Percentiles rank a stretch among this genome's conserved stretches.
phyloP scores from a whole-genome alignment of 2,888 invertebrate genomes.

The Mythimna loreyi region DNA sequence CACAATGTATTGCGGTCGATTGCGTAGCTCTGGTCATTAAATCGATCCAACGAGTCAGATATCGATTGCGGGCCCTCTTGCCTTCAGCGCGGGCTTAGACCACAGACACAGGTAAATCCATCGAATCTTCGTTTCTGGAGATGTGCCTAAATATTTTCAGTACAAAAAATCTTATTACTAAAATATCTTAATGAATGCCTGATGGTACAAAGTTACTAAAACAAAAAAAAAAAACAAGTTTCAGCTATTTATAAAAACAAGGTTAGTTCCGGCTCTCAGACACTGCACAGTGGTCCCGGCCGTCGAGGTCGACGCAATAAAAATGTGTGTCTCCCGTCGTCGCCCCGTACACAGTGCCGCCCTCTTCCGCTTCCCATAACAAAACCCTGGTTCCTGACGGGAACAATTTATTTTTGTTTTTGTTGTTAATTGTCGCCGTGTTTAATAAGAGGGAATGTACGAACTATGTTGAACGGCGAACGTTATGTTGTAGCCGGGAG shows the following conservation, averaged over 20 bases:
- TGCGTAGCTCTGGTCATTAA: too few relatives aligned
- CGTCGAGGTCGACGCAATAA: constrained; percentile 37
- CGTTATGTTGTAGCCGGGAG: constrained; percentile 1
- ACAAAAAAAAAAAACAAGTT: constrained; percentile 5
- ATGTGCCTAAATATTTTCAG: too few relatives aligned
- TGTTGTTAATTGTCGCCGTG: constrained; percentile 56
- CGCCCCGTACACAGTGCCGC: constrained; percentile 21
- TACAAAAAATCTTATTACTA: too few relatives aligned
- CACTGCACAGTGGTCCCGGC: neutral
- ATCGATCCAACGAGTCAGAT: too few relatives aligned
- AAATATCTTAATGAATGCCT: too few relatives aligned
- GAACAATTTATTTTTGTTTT: constrained; percentile 60
- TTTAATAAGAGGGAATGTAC: constrained; percentile 27
- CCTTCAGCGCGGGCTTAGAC: too few relatives aligned
- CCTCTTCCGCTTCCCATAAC: constrained; percentile 54
- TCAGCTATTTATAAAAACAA: constrained; percentile 35
- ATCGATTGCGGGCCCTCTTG: too few relatives aligned
- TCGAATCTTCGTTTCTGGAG: too few relatives aligned
- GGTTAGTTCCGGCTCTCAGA: constrained; percentile 32
- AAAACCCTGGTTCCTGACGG: constrained; percentile 58
- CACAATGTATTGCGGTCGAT: too few relatives aligned
- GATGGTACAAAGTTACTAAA: neutral
- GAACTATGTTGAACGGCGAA: constrained; percentile 16
- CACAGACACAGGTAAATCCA: too few relatives aligned
- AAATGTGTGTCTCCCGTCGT: constrained; percentile 47